A percentile compares a stretch with the other conserved stretches of the same genome.
phyloP scores from a whole-genome alignment of 2,113 vertebrate species.

The Trichomycterus rosablanca region DNA sequence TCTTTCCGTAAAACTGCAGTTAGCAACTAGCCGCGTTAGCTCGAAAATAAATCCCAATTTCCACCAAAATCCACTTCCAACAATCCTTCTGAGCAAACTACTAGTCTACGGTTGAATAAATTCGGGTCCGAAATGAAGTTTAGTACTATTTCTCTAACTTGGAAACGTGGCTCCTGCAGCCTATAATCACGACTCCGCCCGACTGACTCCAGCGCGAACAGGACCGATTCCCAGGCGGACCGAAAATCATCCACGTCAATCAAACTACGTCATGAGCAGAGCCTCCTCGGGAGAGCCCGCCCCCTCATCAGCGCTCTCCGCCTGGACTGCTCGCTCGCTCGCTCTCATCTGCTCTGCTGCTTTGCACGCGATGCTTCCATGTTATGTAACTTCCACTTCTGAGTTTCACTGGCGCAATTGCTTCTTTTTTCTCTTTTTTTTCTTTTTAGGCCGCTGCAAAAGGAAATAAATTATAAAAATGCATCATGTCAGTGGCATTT shows the following conservation, averaged over 20 bases:
- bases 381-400: conserved; percentile 25
- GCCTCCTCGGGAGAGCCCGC: too few species aligned
- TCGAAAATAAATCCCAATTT: not conserved
- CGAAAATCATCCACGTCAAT: conserved; percentile 49
- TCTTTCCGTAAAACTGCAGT: conserved; percentile 34
- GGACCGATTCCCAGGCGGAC: conserved; percentile 30
- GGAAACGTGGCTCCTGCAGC: conserved; percentile 22
- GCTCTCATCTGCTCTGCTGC: not conserved
- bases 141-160: not conserved
- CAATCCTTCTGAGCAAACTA: conserved; percentile 1
- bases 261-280: conserved; percentile 6
- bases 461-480: too few species aligned
- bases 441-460: too few species aligned
- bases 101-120: not conserved
- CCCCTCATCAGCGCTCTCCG: too few species aligned
- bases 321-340: too few species aligned
- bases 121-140: not conserved
- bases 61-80: conserved; percentile 6
- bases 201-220: conserved; percentile 48
- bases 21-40: conserved; percentile 29
- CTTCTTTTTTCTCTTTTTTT: too few species aligned
- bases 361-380: conserved; percentile 5
- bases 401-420: too few species aligned
- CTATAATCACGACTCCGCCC: conserved; percentile 50
- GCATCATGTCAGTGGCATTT: too few species aligned